phyloP scores from a whole-genome alignment of 2,888 invertebrate genomes.

The Epinotia bilunana region DNA sequence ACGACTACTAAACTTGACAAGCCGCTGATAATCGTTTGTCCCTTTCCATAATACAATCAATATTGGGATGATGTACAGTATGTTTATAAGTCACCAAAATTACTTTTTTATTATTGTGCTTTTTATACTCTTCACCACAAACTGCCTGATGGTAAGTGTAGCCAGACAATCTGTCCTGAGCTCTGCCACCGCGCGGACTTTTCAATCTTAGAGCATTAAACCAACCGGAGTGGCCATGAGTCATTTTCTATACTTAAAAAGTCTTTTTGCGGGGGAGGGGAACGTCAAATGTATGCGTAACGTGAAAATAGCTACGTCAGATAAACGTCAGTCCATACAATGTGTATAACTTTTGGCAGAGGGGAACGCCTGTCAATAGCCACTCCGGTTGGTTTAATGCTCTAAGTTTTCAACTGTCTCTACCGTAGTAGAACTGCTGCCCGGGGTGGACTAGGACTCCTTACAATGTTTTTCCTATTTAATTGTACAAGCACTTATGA shows the following conservation, averaged over 20 bases:
- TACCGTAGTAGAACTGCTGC: background rate
- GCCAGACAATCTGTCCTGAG: background rate
- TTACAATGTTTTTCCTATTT: background rate
- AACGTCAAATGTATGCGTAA: no score
- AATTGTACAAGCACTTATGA: background rate
- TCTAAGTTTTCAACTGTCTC: background rate
- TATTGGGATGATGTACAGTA: conserved; percentile 1
- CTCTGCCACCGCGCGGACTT: background rate
- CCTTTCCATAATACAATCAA: background rate
- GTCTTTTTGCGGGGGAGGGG: no score
- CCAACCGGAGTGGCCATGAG: no score
- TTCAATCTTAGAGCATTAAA: background rate
- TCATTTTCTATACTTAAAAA: no score
- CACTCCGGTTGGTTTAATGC: no score
- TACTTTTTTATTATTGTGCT: background rate
- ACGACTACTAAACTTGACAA: background rate
- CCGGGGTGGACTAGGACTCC: background rate
- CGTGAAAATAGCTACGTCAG: no score
- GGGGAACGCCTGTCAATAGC: no score
- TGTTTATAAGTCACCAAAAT: background rate
- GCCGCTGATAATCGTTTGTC: background rate
- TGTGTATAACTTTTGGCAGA: no score
- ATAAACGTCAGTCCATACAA: no score
- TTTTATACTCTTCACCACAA: background rate
- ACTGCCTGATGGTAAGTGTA: background rate